Evolutionary conservation across 2,888 invertebrate genomes (phyloP).

Genomic region (Ormia ochracea): DNA sequence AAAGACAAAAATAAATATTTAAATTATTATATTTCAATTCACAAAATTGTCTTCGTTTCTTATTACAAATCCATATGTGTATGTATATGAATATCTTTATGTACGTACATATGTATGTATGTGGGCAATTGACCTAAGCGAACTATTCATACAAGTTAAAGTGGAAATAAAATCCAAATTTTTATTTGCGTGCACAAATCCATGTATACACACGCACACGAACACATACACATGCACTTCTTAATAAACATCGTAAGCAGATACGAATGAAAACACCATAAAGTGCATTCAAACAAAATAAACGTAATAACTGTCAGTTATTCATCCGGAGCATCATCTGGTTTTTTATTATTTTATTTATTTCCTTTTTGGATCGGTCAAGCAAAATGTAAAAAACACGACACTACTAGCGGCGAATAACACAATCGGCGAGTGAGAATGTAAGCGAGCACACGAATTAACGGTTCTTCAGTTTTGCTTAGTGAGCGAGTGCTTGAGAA

Average conservation of each 20-base stretch:
- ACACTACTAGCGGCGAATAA: slow-evolving; percentile 28
- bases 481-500: not conserved
- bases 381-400: slow-evolving; percentile 13
- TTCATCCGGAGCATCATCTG: slow-evolving; percentile 25
- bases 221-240: slow-evolving; percentile 3
- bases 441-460: slow-evolving; percentile 36
- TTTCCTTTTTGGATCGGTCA: slow-evolving; percentile 26
- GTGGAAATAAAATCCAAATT: slow-evolving; percentile 13
- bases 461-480: not conserved
- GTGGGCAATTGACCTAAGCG: not conserved
- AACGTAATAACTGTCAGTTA: slow-evolving; percentile 27
- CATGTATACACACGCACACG: no score
- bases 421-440: not conserved
- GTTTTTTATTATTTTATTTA: not conserved
- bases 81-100: no score
- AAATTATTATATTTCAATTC: no score
- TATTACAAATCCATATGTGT: no score
- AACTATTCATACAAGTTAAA: not conserved
- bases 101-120: no score
- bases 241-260: not conserved
- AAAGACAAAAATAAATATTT: no score
- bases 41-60: no score
- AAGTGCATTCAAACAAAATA: slow-evolving; percentile 32
- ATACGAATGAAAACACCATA: not conserved
- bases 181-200: not conserved